Conservation (phyloP, 2,888 invertebrate species). For the Tenthredo mesomela region DNA sequence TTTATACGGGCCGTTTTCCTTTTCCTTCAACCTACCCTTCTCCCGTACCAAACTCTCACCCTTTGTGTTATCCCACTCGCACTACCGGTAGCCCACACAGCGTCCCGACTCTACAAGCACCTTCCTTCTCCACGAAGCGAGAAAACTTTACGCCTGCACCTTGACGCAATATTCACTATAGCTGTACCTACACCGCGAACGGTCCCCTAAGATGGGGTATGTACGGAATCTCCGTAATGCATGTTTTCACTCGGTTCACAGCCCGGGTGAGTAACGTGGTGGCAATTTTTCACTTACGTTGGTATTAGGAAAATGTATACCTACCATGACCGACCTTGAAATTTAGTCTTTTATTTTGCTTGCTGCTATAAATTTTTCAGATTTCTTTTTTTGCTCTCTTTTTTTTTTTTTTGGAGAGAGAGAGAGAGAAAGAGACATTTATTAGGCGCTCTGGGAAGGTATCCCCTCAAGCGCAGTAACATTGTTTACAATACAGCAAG, state of each 20-base stretch:
- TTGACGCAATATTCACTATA: constrained; percentile 64
- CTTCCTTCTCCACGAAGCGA: constrained; percentile 50
- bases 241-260: constrained; percentile 53
- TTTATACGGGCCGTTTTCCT: constrained; percentile 55
- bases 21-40: constrained; percentile 4
- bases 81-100: not conserved
- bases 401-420: constrained; percentile 33
- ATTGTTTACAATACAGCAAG: no score
- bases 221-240: constrained; percentile 45
- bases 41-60: constrained; percentile 47
- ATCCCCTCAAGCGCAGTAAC: no score
- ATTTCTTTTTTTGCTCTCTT: not conserved
- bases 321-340: constrained; percentile 48
- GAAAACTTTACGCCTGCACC: constrained; percentile 67
- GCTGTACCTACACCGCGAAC: constrained; percentile 61
- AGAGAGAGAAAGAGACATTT: no score
- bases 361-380: constrained; percentile 8
- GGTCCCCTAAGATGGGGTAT: constrained; percentile 55
- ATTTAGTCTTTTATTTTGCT: constrained; percentile 50
- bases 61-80: constrained; percentile 53
- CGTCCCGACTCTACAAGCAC: constrained; percentile 13
- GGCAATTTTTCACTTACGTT: constrained; percentile 31
- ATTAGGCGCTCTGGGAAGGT: no score
- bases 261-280: not conserved
- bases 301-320: not conserved